Base-by-base conservation (phyloP, 2,888 invertebrate species). In the Drosophila putrida region DNA sequence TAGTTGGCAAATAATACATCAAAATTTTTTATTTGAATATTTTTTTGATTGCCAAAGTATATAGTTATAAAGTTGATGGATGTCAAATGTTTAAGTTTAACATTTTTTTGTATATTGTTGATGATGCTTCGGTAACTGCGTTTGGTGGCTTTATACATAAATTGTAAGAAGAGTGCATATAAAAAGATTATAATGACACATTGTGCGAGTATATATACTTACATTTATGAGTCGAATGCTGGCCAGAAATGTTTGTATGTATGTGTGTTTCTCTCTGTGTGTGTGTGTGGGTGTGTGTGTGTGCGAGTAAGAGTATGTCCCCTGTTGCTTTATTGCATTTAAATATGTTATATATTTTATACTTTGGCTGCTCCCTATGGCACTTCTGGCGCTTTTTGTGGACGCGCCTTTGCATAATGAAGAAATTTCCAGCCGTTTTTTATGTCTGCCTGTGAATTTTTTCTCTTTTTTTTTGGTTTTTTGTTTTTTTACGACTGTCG, bases 281-380 rank as follows among this genome's bases (percentile, higher is more conserved):
- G 31, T 39, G 20, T 41, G 10, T 13, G 10, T 11, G 46, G 20
- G 11, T 6, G 8, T 39, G 11, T 25, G 15, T 9, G 15, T 36
- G 38, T 57, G 13, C 31, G 10, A 25, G 28, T 31, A 31, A 35
- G 61, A 25, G 28, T 31, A 31, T 38, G 61, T 49, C 55, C 61
- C 44, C 59, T 59, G 41, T n/a, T 65, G 70, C 74, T 85, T 83
- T 83, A 83, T 83, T 82, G 86, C 82, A 88, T 83, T 88, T 85
- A 85, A 83, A 83, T 88, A 83, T 88, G 77, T 82, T 88, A 70
- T 67, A 70, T 82, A 71, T 75, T 68, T 77, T 59, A 75, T 71
- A 67, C 59, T 49, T 63, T 78, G 59, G 61, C 64, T 54, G 75
- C 79, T 67, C 59, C 79, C 70, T 74, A 62, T 63, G 75, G 75